Evolutionary conservation across 2,888 invertebrate genomes (phyloP), one percentile per base, ranked within the genome.

Genomic region (Unio delphinus): DNA sequence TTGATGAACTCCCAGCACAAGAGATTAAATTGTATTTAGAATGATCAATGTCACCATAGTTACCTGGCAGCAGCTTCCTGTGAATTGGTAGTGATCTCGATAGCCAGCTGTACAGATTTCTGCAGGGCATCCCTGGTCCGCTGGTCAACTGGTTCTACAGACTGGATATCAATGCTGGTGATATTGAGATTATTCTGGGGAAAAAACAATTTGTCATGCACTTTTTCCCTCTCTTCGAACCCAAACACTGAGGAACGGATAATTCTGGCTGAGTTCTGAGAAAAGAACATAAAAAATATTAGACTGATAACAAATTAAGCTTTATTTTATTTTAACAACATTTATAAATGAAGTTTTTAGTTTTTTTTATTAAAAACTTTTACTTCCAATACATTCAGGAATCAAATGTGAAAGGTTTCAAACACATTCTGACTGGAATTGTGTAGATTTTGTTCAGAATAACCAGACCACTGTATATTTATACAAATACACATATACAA

Each of bases 61-160:
- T 70, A 90, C 90, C 89, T 90, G 28, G 91, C 91, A 59, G 91
- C 86, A 30, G 91, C 91, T 80, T 92, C 91, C 82, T 91, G 91
- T 17, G 91, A 91, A 81, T 91, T 91, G 67, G 91, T 92, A 5
- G 91, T 92, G 78, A 91, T 91, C 81, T 92, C 91, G 73, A 91
- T 92, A 75, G 91, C 91, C 61, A 91, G 85, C 79, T 92, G 91
- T 17, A 91, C 91, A 56, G 91, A 91, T 80, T 92, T 92, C 87
- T 90, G 89, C 60, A 91, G 86, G 5, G 91, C 85, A 80, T 91
- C 91, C 20, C 91, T 82, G 3, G 91, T 91, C 45, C 91, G 81
- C 85, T 92, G 91, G 80, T 91, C 91, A 0, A 91, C 91, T 6
- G 91, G 91, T 76, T 92, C 91, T 59, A 92, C 91, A 54, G 90